Evolutionary conservation across 2,113 vertebrate species (phyloP).

Genomic region (Mormyrus lacerda): DNA sequence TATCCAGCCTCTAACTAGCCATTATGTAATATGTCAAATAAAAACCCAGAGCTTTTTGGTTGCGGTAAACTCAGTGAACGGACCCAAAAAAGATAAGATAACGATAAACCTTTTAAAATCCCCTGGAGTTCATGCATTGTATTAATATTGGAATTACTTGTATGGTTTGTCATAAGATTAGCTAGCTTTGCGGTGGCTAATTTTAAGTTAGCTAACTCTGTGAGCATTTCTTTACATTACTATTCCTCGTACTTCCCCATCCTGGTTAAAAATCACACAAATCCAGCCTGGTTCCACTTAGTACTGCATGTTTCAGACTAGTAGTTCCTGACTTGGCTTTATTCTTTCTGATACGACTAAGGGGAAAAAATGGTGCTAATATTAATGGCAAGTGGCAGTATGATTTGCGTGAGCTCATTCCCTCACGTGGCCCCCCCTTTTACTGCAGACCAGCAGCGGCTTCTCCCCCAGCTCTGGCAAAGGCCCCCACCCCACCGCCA

Average conservation of each 20-base stretch:
- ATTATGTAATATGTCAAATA: neutral
- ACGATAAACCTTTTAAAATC: neutral
- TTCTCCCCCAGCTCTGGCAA: constrained; percentile 66
- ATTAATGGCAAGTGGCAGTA: neutral
- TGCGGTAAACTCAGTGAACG: neutral
- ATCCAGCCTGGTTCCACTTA: neutral
- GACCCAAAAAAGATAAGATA: neutral
- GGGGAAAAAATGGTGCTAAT: neutral
- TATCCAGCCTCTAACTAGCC: neutral
- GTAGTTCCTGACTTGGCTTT: neutral
- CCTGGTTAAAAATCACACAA: neutral
- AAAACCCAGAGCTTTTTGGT: neutral
- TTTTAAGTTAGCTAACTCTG: neutral
- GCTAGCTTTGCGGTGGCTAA: neutral
- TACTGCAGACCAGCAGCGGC: constrained; percentile 43
- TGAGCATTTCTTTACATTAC: neutral
- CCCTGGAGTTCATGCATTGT: neutral
- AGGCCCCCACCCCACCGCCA: constrained; percentile 69
- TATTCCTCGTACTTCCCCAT: neutral
- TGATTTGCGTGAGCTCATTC: neutral
- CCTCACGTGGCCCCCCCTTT: constrained; percentile 29
- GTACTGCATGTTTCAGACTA: neutral
- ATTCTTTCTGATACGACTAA: neutral
- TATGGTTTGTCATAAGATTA: neutral
- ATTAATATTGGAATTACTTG: neutral